A percentile compares a stretch with the other conserved stretches of the same genome.
phyloP scores from a whole-genome alignment of 2,888 invertebrate species.

The Ophion obscuratus region DNA sequence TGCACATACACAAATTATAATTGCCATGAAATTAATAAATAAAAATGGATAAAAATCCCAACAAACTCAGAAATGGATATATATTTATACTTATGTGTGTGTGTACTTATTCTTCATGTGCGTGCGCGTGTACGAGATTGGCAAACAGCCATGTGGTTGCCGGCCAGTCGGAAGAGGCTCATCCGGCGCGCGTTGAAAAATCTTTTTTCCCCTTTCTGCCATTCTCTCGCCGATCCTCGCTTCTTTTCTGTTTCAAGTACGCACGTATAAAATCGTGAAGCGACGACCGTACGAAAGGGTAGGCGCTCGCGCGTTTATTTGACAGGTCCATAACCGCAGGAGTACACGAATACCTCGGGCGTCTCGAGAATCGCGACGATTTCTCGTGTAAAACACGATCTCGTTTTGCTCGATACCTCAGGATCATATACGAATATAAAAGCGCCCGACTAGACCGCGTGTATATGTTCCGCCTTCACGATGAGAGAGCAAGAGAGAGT shows the following conservation, averaged over 20 bases:
- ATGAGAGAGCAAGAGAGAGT: too few species aligned
- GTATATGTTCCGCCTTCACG: too few species aligned
- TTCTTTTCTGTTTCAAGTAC: conserved; percentile 34
- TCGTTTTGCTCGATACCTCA: conserved; percentile 22
- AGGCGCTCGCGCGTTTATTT: conserved; percentile 37
- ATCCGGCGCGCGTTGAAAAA: conserved; percentile 40
- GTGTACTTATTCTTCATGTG: not conserved
- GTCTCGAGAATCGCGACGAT: conserved; percentile 27
- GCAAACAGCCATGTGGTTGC: conserved; percentile 45
- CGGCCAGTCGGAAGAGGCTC: conserved; percentile 26
- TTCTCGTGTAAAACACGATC: conserved; percentile 19
- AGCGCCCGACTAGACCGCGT: not conserved
- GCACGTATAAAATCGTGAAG: conserved; percentile 45
- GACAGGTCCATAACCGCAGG: conserved; percentile 69
- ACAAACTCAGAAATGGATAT: not conserved
- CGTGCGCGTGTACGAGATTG: conserved; percentile 1
- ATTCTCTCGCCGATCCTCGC: conserved; percentile 4
- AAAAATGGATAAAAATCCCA: too few species aligned
- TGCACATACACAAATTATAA: too few species aligned
- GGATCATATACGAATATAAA: conserved; percentile 7
- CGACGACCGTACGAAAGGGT: conserved; percentile 36
- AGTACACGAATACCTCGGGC: conserved; percentile 36
- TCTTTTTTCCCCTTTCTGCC: conserved; percentile 37
- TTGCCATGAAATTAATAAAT: too few species aligned
- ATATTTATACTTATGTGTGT: not conserved